Percentiles rank a stretch among this genome's conserved stretches.
Conservation (phyloP, 2,797 vertebrate species). For the Scomberomorus guttatus region DNA sequence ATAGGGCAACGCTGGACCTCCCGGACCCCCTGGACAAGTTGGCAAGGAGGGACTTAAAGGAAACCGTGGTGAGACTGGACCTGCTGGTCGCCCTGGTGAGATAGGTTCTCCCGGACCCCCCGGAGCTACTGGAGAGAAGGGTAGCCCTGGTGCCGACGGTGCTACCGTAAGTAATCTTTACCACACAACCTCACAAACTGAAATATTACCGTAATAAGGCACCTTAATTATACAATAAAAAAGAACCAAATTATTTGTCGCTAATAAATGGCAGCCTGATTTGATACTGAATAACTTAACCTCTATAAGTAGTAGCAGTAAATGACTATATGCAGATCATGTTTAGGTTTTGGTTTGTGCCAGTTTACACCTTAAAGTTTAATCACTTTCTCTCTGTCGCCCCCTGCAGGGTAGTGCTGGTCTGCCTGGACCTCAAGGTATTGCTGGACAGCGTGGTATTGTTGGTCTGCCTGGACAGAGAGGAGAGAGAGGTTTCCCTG, state of each 20-base stretch:
- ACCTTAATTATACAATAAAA: neutral
- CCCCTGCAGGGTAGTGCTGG: constrained; percentile 89
- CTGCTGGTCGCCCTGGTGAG: constrained; percentile 93
- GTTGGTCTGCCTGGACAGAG: constrained; percentile 95
- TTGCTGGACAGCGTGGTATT: constrained; percentile 94
- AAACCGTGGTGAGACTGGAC: constrained; percentile 96
- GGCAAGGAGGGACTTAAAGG: constrained; percentile 97
- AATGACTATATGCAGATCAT: neutral
- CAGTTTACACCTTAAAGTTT: constrained; percentile 11
- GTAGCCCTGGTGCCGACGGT: constrained; percentile 91
- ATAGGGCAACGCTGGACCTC: constrained; percentile 93
- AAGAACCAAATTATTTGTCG: neutral
- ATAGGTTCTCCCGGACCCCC: constrained; percentile 90
- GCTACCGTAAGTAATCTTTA: constrained; percentile 86
- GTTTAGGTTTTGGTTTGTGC: neutral
- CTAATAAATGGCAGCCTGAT: neutral
- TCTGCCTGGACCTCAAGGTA: constrained; percentile 92
- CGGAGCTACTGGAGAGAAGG: constrained; percentile 93
- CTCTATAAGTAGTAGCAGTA: neutral
- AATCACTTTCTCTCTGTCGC: constrained; percentile 36
- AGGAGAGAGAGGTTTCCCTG: constrained; percentile 97
- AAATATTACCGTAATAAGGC: neutral
- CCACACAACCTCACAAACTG: neutral
- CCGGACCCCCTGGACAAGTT: constrained; percentile 89
- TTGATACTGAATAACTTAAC: neutral